These are phyloP conservation scores for Solenodon paradoxus DNA, from an alignment of 2,113 vertebrate genomes.

Conservation along the genomic window DNA sequence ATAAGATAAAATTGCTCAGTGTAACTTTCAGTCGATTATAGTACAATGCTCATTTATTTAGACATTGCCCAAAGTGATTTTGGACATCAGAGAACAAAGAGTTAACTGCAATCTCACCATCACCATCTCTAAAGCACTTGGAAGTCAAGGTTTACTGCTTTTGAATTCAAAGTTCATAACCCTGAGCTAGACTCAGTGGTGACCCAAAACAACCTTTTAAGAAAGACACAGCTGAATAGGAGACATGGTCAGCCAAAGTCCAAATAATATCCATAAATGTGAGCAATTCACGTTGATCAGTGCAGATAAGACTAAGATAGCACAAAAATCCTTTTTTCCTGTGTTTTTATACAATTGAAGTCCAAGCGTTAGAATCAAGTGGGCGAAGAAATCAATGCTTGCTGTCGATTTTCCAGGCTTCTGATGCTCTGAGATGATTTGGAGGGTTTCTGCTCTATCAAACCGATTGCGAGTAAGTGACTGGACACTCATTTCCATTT, in stretches of 20 bases:
- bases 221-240: slow-evolving; percentile 3
- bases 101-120: not conserved
- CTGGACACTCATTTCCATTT: slow-evolving; percentile 82
- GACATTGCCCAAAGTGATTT: not conserved
- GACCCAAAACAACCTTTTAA: slow-evolving; percentile 10
- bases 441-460: slow-evolving; percentile 62
- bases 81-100: not conserved
- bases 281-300: slow-evolving; percentile 17
- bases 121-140: not conserved
- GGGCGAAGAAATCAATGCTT: slow-evolving; percentile 65
- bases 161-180: not conserved
- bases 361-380: slow-evolving; percentile 60
- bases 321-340: slow-evolving; percentile 15
- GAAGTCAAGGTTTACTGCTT: not conserved
- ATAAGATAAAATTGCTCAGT: not conserved
- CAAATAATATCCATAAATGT: slow-evolving; percentile 54
- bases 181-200: slow-evolving; percentile 29
- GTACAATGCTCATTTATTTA: not conserved
- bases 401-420: slow-evolving; percentile 66
- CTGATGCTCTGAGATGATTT: slow-evolving; percentile 61
- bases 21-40: not conserved
- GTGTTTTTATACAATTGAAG: slow-evolving; percentile 53
- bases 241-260: not conserved
- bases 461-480: slow-evolving; percentile 64
- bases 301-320: slow-evolving; percentile 20